Conservation (phyloP, 2,888 invertebrate genomes). For the Lottia gigantea region DNA sequence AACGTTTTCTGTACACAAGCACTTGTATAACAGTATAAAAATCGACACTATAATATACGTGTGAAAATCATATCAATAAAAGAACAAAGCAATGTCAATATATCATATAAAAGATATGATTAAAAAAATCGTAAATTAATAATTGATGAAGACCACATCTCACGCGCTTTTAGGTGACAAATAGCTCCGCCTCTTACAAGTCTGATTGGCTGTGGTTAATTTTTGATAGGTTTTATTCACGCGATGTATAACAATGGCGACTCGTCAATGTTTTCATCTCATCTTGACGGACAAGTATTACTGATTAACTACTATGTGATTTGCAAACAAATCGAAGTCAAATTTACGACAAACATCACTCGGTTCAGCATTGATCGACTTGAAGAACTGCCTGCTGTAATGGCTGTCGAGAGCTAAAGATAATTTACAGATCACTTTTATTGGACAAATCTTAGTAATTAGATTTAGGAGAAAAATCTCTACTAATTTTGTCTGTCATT, state of each 20-base stretch:
- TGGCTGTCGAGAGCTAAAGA: not conserved
- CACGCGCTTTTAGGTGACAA: slow-evolving; percentile 4
- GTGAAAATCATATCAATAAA: too few species aligned
- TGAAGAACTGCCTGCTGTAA: not conserved
- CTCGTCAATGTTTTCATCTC: not conserved
- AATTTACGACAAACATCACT: slow-evolving; percentile 9
- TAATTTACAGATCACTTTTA: slow-evolving; percentile 1
- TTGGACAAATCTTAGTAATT: not conserved
- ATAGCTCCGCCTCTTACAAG: slow-evolving; percentile 12
- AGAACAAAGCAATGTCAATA: too few species aligned
- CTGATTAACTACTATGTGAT: slow-evolving; percentile 10
- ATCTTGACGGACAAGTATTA: slow-evolving; percentile 2
- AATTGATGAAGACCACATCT: not conserved
- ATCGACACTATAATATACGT: too few species aligned
- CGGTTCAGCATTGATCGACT: not conserved
- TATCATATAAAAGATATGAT: too few species aligned
- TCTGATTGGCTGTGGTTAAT: slow-evolving; percentile 13
- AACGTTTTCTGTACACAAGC: too few species aligned
- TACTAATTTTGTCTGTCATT: not conserved
- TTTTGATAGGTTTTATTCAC: slow-evolving; percentile 16
- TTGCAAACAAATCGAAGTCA: slow-evolving; percentile 11
- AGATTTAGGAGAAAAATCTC: slow-evolving; percentile 5
- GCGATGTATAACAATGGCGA: slow-evolving; percentile 7
- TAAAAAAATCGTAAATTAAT: too few species aligned
- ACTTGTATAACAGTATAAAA: too few species aligned